Evolutionary conservation across 35 echinoderm and acorn worm genomes (phyloP).

Genomic region (Antedon bifida): DNA sequence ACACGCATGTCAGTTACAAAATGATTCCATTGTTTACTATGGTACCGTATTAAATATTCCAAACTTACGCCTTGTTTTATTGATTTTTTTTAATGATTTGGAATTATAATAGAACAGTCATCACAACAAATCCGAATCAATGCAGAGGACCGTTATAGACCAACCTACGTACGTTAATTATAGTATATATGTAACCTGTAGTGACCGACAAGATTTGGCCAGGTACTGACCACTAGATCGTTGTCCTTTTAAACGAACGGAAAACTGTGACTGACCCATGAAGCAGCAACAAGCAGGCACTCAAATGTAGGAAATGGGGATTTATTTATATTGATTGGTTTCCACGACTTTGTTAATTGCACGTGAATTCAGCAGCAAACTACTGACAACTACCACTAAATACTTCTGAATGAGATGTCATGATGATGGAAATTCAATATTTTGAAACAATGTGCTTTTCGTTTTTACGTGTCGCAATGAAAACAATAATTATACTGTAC

Average conservation of each 20-base stretch:
- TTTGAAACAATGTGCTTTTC: background rate
- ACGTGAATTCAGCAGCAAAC: background rate
- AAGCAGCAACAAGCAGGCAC: background rate
- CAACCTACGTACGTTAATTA: too few relatives aligned
- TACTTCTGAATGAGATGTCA: background rate
- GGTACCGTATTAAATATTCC: too few relatives aligned
- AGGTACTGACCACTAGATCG: background rate
- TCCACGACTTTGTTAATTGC: background rate
- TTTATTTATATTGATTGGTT: background rate
- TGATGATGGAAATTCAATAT: background rate
- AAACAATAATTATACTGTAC: background rate
- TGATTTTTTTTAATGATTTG: too few relatives aligned
- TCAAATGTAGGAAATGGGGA: background rate
- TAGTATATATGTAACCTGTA: background rate
- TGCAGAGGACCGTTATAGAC: too few relatives aligned
- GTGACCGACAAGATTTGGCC: background rate
- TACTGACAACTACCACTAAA: background rate
- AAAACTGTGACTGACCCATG: background rate
- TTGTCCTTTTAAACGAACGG: background rate
- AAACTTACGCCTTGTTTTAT: too few relatives aligned
- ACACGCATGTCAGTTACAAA: too few relatives aligned
- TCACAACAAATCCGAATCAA: too few relatives aligned
- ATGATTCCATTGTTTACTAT: too few relatives aligned
- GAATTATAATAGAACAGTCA: too few relatives aligned
- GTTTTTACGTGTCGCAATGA: too few relatives aligned